Evolutionary conservation across 2,888 invertebrate species (phyloP).

Genomic region (Dorcus parallelipipedus): DNA sequence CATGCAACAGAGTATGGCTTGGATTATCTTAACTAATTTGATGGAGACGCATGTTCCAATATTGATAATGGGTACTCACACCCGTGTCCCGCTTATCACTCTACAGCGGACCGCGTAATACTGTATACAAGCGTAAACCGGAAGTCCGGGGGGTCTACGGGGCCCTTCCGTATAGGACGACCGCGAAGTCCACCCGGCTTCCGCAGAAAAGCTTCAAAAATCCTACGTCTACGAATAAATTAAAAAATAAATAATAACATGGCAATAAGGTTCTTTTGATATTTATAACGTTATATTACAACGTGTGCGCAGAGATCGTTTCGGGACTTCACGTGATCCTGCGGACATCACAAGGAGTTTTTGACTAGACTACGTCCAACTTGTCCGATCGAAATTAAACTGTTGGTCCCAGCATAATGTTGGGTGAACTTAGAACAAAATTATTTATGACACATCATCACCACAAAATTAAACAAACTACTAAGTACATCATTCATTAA

Average conservation of each 20-base stretch:
- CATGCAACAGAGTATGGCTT: constrained; percentile 50
- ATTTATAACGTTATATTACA: constrained; percentile 24
- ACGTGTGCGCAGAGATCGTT: constrained; percentile 10
- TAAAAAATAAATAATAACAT: constrained; percentile 33
- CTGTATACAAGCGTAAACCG: constrained; percentile 36
- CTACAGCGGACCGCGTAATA: constrained; percentile 38
- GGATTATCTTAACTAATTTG: constrained; percentile 36
- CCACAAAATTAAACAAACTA: no score
- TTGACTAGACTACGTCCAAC: constrained; percentile 20
- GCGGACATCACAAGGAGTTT: constrained; percentile 22
- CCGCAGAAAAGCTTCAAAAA: constrained; percentile 23
- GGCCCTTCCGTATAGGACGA: background rate
- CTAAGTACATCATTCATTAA: no score
- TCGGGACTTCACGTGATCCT: constrained; percentile 4
- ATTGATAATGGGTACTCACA: constrained; percentile 38
- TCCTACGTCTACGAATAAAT: constrained; percentile 24
- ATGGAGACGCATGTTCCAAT: constrained; percentile 29
- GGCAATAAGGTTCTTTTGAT: constrained; percentile 25
- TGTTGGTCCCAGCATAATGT: constrained; percentile 36
- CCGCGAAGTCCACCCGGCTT: background rate
- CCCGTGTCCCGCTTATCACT: constrained; percentile 31
- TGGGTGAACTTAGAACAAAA: constrained; percentile 21
- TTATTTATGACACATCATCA: background rate
- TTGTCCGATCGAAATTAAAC: constrained; percentile 1
- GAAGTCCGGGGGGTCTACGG: background rate